phyloP scores from a whole-genome alignment of 2,888 invertebrate genomes.

The Folsomia manolachei region DNA sequence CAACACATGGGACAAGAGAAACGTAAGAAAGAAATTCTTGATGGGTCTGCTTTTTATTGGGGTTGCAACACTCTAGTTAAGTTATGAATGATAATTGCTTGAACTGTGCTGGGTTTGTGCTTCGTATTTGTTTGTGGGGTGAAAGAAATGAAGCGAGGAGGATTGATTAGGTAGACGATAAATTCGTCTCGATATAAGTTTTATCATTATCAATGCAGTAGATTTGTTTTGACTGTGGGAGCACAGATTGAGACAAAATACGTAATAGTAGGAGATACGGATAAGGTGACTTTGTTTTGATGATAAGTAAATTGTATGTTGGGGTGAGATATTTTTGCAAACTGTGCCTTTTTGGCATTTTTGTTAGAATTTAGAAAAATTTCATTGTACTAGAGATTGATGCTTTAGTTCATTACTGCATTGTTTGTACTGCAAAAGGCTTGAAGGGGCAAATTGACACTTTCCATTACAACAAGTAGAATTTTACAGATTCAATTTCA shows the following conservation, averaged over 20 bases:
- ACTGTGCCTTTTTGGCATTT: too few species aligned
- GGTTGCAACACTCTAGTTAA: too few species aligned
- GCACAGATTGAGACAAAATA: neutral
- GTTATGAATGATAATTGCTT: too few species aligned
- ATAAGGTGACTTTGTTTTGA: neutral
- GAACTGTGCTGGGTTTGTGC: neutral
- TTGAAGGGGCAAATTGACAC: neutral
- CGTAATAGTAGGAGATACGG: neutral
- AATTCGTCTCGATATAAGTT: neutral
- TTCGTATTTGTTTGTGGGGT: neutral
- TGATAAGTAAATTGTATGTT: too few species aligned
- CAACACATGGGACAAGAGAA: slow-evolving; percentile 46
- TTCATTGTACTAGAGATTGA: too few species aligned
- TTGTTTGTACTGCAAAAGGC: too few species aligned
- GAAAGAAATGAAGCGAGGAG: neutral
- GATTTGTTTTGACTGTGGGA: too few species aligned
- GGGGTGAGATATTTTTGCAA: too few species aligned
- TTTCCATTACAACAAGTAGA: neutral
- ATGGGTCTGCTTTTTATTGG: too few species aligned
- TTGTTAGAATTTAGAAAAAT: too few species aligned
- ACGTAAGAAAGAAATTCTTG: slow-evolving; percentile 41
- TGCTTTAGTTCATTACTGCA: too few species aligned
- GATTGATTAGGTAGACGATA: neutral
- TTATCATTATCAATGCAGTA: slow-evolving; percentile 9
- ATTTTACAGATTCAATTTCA: neutral